Percentiles rank a stretch among this genome's conserved stretches.
Conservation (phyloP, 1,140 invertebrate species). For the Euura lappo region DNA sequence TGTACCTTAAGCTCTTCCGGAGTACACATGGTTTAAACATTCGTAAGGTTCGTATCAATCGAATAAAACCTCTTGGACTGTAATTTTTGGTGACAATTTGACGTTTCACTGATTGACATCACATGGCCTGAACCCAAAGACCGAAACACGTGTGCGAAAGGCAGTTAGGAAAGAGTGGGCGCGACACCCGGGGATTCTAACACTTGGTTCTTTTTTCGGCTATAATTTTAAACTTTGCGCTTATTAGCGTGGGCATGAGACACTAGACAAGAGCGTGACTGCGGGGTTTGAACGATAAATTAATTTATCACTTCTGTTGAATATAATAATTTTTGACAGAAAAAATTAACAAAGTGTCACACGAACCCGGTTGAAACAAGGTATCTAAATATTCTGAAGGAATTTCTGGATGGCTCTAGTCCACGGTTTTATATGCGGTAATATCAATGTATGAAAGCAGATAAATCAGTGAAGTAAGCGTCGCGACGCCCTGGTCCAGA, state of each 20-base stretch:
- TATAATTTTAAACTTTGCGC: too few species aligned
- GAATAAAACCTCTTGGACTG: neutral
- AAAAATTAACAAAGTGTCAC: too few species aligned
- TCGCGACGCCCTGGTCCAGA: conserved; percentile 51
- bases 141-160: neutral
- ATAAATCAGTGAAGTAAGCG: conserved; percentile 28
- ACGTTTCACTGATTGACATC: conserved; percentile 5
- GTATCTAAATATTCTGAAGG: too few species aligned
- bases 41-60: neutral
- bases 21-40: conserved; percentile 54
- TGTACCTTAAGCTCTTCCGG: conserved; percentile 58
- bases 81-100: neutral
- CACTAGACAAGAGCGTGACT: too few species aligned
- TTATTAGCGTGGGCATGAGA: too few species aligned
- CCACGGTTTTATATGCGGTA: too few species aligned
- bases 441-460: neutral
- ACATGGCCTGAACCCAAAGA: neutral
- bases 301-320: too few species aligned
- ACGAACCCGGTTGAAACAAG: too few species aligned
- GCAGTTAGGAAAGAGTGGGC: neutral
- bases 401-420: too few species aligned
- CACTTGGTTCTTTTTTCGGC: neutral
- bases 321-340: too few species aligned
- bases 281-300: too few species aligned
- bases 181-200: neutral